phyloP scores from a whole-genome alignment of 2,113 vertebrate species.

The Riparia riparia region DNA sequence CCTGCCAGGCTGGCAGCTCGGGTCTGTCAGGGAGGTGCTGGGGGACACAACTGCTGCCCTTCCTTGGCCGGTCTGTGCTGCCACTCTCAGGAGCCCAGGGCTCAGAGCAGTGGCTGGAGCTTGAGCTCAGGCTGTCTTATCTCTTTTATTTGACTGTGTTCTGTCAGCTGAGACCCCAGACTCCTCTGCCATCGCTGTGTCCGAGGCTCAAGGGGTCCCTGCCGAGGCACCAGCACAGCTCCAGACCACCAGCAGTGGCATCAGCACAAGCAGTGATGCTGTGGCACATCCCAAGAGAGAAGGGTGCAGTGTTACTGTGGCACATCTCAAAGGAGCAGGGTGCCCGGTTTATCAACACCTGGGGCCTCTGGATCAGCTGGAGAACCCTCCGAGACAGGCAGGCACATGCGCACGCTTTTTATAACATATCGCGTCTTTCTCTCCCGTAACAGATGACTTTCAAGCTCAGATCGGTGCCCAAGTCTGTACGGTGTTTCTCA shows the following conservation, averaged over 20 bases:
- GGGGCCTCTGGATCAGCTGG: not conserved
- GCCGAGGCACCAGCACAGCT: not conserved
- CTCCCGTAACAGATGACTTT: not conserved
- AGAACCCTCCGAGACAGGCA: not conserved
- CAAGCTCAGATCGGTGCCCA: too few relatives aligned
- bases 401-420: fast-evolving
- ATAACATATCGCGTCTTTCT: not conserved
- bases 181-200: not conserved
- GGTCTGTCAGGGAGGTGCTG: not conserved
- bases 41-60: not conserved
- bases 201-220: not conserved
- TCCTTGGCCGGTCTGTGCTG: not conserved
- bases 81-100: not conserved
- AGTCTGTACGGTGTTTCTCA: fast-evolving
- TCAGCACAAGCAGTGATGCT: fast-evolving
- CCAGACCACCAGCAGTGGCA: not conserved
- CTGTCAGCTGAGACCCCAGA: not conserved
- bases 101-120: not conserved
- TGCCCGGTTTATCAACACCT: not conserved
- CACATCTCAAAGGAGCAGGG: fast-evolving
- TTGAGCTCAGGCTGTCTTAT: not conserved
- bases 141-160: not conserved
- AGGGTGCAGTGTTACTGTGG: not conserved
- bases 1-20: not conserved
- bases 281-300: fast-evolving